These are phyloP conservation scores for Callithrix jacchus DNA, from an alignment of 2,113 vertebrate genomes.

Conservation along the genomic window DNA sequence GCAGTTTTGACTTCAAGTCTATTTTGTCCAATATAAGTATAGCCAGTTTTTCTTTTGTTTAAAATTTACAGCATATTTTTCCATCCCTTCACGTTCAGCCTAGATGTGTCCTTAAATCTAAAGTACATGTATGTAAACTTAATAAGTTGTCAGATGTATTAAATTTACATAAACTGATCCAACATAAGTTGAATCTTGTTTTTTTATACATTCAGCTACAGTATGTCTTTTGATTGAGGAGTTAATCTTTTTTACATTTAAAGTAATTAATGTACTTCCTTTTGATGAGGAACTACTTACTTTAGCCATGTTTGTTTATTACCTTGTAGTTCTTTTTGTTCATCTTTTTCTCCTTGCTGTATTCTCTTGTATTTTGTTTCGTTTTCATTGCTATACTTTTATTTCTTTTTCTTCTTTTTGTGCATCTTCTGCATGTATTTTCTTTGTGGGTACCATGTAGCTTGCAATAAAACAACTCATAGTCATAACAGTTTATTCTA, in stretches of 20 bases:
- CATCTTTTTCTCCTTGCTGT: background rate
- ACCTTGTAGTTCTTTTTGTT: background rate
- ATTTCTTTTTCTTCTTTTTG: background rate
- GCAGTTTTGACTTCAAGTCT: background rate
- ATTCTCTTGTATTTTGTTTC: background rate
- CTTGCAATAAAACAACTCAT: background rate
- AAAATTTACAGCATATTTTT: background rate
- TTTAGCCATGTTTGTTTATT: background rate
- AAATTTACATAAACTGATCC: too few species aligned
- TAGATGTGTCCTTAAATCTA: background rate
- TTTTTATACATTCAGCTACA: background rate
- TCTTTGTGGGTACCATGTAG: background rate
- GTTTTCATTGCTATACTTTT: background rate
- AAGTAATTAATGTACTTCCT: background rate
- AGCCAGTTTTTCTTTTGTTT: background rate
- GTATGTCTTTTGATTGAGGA: background rate
- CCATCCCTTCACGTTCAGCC: background rate
- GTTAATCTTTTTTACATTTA: background rate
- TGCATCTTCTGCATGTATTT: background rate
- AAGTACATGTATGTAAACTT: background rate
- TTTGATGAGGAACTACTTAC: background rate
- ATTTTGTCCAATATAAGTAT: background rate
- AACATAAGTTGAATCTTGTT: background rate
- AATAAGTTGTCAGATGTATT: too few species aligned
- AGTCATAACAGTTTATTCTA: background rate